These are phyloP conservation scores for Oophaga sylvatica DNA, from an alignment of 2,797 vertebrate genomes.

Conservation along the genomic window DNA sequence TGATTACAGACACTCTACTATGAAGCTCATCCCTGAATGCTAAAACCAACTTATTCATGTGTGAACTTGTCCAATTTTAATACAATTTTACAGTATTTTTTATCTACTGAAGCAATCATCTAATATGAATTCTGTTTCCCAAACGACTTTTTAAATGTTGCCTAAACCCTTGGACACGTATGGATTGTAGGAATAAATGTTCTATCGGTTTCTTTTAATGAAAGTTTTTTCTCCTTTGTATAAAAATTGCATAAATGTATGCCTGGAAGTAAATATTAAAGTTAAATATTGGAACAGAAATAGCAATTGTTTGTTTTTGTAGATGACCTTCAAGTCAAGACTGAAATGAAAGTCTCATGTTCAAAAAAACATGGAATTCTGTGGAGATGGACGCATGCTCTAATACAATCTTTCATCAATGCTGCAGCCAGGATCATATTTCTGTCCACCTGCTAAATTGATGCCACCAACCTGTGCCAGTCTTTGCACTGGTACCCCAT, in stretches of 20 bases:
- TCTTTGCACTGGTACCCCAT: too few species aligned
- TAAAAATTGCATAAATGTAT: not conserved
- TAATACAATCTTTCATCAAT: too few species aligned
- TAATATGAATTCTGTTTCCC: slow-evolving; percentile 15
- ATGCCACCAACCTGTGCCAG: too few species aligned
- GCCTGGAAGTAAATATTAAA: not conserved
- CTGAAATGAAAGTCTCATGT: not conserved
- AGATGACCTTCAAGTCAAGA: slow-evolving; percentile 7
- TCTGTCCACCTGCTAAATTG: too few species aligned
- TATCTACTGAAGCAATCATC: not conserved
- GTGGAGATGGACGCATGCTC: not conserved
- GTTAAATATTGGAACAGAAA: not conserved
- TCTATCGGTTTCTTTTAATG: slow-evolving; percentile 10
- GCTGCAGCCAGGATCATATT: too few species aligned
- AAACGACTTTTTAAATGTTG: slow-evolving; percentile 14
- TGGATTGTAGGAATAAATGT: slow-evolving; percentile 25
- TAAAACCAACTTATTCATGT: not conserved
- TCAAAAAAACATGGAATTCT: not conserved
- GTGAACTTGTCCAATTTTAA: not conserved
- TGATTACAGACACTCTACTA: not conserved
- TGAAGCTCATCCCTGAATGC: not conserved
- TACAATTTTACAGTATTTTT: not conserved
- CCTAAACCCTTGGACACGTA: not conserved
- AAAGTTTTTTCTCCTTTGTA: not conserved
- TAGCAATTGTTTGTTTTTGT: not conserved